A percentile compares a stretch with the other conserved stretches of the same genome.
Evolutionary conservation across 2,113 vertebrate genomes (phyloP).

Genomic region (Coryphaenoides rupestris): DNA sequence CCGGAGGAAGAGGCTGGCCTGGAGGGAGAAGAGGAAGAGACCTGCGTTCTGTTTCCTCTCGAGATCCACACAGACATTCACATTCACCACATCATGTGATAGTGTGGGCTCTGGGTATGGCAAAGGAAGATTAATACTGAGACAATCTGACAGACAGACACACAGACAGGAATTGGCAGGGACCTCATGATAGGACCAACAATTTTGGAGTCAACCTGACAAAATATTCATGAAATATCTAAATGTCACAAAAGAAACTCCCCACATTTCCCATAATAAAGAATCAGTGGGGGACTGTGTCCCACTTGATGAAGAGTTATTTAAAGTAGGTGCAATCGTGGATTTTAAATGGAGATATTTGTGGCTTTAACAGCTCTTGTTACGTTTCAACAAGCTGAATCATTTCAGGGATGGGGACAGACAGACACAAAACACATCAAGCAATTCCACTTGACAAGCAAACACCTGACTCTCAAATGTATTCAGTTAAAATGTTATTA

Average conservation of each 20-base stretch:
- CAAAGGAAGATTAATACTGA: too few relatives aligned
- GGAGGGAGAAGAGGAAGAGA: too few relatives aligned
- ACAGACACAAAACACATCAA: not conserved
- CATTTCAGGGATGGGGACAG: not conserved
- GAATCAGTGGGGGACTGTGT: constrained; percentile 11
- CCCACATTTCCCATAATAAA: not conserved
- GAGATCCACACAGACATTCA: not conserved
- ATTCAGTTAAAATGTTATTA: not conserved
- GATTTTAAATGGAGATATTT: constrained; percentile 2
- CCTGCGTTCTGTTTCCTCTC: too few relatives aligned
- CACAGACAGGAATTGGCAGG: not conserved
- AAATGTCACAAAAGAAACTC: too few relatives aligned
- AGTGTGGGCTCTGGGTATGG: too few relatives aligned
- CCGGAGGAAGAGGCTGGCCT: too few relatives aligned
- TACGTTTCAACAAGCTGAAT: not conserved
- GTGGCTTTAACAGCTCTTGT: not conserved
- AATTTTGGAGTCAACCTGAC: too few relatives aligned
- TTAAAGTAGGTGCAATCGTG: not conserved
- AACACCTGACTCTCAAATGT: not conserved
- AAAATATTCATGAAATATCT: not conserved
- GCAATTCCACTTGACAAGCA: not conserved
- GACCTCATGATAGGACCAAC: too few relatives aligned
- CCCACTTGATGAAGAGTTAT: constrained; percentile 8
- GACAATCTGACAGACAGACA: not conserved
- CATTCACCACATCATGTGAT: not conserved